Percentiles rank a stretch among this genome's conserved stretches.
Evolutionary conservation across 1,140 invertebrate species (phyloP).

Genomic region (Pseudobourletiella spinata): DNA sequence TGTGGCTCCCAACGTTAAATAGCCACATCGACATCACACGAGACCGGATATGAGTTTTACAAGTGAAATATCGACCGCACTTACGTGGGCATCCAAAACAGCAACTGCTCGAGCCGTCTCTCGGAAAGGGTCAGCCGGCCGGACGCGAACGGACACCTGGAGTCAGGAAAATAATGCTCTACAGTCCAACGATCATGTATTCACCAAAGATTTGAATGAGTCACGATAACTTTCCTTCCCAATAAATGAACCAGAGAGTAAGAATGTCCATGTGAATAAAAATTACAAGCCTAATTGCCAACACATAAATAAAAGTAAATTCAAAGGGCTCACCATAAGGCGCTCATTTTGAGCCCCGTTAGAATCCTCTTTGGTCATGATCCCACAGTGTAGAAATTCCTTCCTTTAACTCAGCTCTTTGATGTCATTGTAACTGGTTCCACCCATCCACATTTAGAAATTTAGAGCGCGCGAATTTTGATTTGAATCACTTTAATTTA

Average conservation of each 20-base stretch:
- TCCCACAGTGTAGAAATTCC: too few species aligned
- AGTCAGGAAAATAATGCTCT: neutral
- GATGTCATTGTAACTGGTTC: too few species aligned
- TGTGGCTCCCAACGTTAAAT: too few species aligned
- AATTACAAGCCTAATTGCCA: neutral
- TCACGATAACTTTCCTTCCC: neutral
- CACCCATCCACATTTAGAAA: too few species aligned
- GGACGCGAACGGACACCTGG: slow-evolving; percentile 20
- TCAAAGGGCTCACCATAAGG: slow-evolving; percentile 17
- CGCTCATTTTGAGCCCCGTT: slow-evolving; percentile 20
- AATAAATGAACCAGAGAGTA: neutral
- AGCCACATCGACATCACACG: neutral
- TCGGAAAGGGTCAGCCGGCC: slow-evolving; percentile 16
- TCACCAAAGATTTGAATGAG: too few species aligned
- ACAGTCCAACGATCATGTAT: too few species aligned
- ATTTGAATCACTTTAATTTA: too few species aligned
- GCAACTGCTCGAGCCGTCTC: slow-evolving; percentile 11
- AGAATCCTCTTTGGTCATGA: slow-evolving; percentile 20
- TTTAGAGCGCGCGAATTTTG: too few species aligned
- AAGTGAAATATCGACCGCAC: neutral
- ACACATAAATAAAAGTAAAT: neutral
- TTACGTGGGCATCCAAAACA: slow-evolving; percentile 22
- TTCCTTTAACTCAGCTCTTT: too few species aligned
- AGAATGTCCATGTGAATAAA: neutral
- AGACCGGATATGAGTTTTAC: neutral